phyloP scores from a whole-genome alignment of 23 tunicate genomes.

The Halocynthia roretzi region DNA sequence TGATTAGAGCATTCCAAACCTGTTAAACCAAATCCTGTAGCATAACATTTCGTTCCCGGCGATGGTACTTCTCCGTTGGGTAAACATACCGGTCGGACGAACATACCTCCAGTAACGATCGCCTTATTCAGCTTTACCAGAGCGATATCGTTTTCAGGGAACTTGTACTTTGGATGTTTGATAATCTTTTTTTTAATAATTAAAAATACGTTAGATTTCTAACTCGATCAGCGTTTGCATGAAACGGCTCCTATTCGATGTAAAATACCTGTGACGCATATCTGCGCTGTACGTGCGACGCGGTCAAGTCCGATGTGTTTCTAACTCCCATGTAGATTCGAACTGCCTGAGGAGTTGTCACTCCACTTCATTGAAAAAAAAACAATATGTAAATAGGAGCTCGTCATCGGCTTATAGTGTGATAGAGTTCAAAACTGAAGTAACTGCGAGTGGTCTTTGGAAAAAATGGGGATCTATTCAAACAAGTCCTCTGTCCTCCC shows the following conservation, averaged over 20 bases:
- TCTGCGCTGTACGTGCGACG: no score
- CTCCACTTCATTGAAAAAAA: no score
- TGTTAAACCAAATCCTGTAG: conserved; percentile 23
- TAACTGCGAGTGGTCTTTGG: no score
- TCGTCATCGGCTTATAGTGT: no score
- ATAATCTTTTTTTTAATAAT: conserved; percentile 3
- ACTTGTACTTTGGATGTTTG: conserved; percentile 1
- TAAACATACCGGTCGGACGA: conserved; percentile 12
- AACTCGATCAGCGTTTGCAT: neutral
- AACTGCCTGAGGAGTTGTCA: neutral
- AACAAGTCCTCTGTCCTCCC: no score
- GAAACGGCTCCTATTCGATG: no score
- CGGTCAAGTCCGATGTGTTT: no score
- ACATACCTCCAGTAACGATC: neutral
- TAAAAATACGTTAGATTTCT: neutral
- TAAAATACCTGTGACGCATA: no score
- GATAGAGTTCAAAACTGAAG: no score
- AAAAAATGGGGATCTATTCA: no score
- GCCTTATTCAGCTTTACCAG: conserved; percentile 7
- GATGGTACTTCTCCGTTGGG: conserved; percentile 21
- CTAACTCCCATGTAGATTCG: neutral
- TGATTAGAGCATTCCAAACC: neutral
- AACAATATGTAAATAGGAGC: no score
- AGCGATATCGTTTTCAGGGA: conserved; percentile 21
- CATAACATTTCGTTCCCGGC: conserved; percentile 7